A percentile compares a stretch with the other conserved stretches of the same genome.
These are phyloP conservation scores for Lasioglossum villosulum DNA, from an alignment of 2,888 invertebrate species.

Conservation along the genomic window DNA sequence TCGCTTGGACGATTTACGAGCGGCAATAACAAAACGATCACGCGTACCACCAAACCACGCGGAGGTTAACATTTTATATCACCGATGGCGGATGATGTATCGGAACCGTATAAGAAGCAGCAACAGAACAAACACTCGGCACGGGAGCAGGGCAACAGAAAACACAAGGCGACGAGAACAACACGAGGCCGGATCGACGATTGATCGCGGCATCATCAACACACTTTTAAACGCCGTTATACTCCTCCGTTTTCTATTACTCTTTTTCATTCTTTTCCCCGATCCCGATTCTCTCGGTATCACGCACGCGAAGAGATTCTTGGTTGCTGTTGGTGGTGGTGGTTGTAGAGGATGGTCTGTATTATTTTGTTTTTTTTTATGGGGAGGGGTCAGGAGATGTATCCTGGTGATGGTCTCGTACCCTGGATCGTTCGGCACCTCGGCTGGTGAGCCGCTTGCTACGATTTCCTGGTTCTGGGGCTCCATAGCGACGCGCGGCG, in stretches of 20 bases:
- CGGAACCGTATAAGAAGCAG: conserved; percentile 50
- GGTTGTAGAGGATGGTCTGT: conserved; percentile 46
- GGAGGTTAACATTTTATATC: background rate
- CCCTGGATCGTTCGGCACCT: conserved; percentile 98
- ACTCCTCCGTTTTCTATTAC: conserved; percentile 12
- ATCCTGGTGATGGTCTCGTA: conserved; percentile 84
- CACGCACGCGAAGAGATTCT: conserved; percentile 38
- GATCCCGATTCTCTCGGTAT: background rate
- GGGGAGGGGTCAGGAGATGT: conserved; percentile 25
- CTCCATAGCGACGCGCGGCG: conserved; percentile 87
- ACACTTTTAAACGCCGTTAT: conserved; percentile 34
- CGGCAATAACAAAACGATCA: conserved; percentile 25
- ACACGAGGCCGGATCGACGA: conserved; percentile 29
- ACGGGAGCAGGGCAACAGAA: conserved; percentile 61
- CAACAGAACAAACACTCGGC: conserved; percentile 66
- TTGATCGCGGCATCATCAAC: conserved; percentile 33
- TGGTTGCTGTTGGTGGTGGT: conserved; percentile 61
- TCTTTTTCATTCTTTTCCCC: background rate
- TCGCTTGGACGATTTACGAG: background rate
- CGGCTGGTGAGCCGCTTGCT: conserved; percentile 92
- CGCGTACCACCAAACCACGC: conserved; percentile 5
- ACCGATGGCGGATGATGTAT: conserved; percentile 17
- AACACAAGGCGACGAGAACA: conserved; percentile 56
- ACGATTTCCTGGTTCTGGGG: conserved; percentile 92
- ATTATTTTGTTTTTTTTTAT: background rate